Evolutionary conservation across 1,140 invertebrate species (phyloP).

Genomic region (Steinernema feltiae): DNA sequence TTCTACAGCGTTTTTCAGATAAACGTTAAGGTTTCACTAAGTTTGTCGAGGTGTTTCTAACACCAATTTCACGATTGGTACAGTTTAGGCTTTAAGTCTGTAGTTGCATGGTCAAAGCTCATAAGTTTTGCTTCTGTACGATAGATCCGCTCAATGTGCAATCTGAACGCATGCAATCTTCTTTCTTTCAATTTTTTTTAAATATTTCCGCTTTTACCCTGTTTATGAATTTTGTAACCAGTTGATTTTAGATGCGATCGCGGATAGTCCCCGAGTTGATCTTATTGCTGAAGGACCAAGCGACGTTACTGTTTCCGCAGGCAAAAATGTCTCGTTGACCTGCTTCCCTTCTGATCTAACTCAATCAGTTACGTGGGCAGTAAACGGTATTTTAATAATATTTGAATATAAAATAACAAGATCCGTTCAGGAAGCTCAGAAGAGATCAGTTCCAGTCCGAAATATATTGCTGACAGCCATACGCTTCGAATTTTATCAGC

Average conservation of each 20-base stretch:
- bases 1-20: no score
- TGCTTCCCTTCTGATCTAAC: not conserved
- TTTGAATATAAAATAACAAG: not conserved
- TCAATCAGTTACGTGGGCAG: not conserved
- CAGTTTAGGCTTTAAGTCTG: not conserved
- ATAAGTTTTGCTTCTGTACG: no score
- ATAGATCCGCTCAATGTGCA: no score
- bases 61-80: not conserved
- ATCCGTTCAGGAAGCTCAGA: not conserved
- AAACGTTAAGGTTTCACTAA: not conserved
- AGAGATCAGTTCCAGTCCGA: not conserved
- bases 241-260: not conserved
- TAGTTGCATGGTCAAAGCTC: no score
- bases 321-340: not conserved
- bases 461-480: not conserved
- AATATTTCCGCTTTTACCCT: not conserved
- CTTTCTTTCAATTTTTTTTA: not conserved
- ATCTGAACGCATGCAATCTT: no score
- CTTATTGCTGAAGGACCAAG: conserved; percentile 1
- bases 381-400: not conserved
- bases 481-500: not conserved
- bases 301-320: not conserved
- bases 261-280: not conserved
- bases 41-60: not conserved
- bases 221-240: not conserved